Base-by-base conservation (phyloP, 2,797 vertebrate genomes). In the Sebastiscus albofasciatus region DNA sequence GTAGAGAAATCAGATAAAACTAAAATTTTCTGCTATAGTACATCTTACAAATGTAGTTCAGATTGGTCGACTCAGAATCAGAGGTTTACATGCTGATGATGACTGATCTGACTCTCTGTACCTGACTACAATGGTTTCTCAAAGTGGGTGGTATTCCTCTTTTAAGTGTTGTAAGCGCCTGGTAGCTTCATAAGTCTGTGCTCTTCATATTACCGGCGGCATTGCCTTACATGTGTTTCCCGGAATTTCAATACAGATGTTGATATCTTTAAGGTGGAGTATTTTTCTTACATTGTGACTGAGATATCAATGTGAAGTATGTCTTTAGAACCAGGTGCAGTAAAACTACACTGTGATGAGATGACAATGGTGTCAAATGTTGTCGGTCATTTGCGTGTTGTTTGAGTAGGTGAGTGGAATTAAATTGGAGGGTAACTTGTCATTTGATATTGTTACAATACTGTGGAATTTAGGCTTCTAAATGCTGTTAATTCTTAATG, bases 331-430 rank as follows among this genome's bases (percentile, higher is more conserved):
- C 56, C 31, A 80, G 67, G 52, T 59, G 31, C 34, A 80, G 55
- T 75, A 61, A 61, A 31, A 22, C 72, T 67, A 78, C 82, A 89
- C 82, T 86, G 83, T 82, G 88, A 91, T 61, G 64, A 82, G 42
- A 78, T 66, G 60, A 64, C 16, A 56, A 46, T 49, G 46, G 34
- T 59, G 79, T 67, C 27, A 42, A 20, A 20, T 52, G 59, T 39
- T 29, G 22, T 39, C 34, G 72, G 68, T 42, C 26, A 29, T 42
- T 56, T 75, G 67, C 1, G 4, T 60, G 58, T 42, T 36, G 33
- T 84, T 13, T 31, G 56, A 79, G n/a, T 59, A 61, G 62, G 31
- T 59, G 69, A 49, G 42, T 72, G 52, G 26, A 69, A 22, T 29
- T 31, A 20, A 54, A 11, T 55, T 52, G 33, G 26, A 83, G 56